Evolutionary conservation across 2,113 vertebrate genomes (phyloP).

Genomic region (Nestor notabilis): DNA sequence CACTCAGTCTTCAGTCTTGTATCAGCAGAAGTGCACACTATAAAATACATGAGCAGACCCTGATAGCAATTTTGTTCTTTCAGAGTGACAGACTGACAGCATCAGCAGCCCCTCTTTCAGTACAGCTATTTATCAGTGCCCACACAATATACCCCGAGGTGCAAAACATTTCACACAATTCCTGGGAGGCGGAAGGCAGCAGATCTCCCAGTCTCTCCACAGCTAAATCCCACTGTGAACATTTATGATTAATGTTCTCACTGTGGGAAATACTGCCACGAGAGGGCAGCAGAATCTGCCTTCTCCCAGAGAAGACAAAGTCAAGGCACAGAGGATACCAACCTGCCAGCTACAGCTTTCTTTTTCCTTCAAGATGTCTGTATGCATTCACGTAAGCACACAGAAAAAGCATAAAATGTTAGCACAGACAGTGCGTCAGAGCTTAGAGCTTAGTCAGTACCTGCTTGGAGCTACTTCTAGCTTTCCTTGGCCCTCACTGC

Average conservation of each 20-base stretch:
- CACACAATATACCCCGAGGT: background rate
- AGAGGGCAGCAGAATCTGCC: slow-evolving; percentile 51
- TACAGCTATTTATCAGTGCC: too few species aligned
- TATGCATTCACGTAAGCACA: background rate
- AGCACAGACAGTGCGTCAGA: background rate
- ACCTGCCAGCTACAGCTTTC: background rate
- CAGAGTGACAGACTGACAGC: background rate
- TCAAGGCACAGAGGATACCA: background rate
- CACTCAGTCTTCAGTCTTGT: background rate
- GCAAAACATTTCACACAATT: background rate
- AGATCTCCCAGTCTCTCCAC: background rate
- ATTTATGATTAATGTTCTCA: rapidly evolving
- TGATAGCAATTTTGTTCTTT: background rate
- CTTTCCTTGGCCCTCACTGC: background rate
- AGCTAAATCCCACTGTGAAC: background rate
- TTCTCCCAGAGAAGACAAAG: background rate
- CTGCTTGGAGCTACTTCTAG: background rate
- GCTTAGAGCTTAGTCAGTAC: background rate
- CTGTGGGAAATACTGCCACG: rapidly evolving
- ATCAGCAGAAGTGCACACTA: background rate
- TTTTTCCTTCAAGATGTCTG: background rate
- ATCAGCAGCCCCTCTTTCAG: background rate
- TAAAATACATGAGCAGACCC: background rate
- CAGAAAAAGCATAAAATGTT: background rate
- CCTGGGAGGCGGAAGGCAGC: background rate